Base-by-base conservation (phyloP, 2,888 invertebrate genomes). In the Agriopis leucophaearia region DNA sequence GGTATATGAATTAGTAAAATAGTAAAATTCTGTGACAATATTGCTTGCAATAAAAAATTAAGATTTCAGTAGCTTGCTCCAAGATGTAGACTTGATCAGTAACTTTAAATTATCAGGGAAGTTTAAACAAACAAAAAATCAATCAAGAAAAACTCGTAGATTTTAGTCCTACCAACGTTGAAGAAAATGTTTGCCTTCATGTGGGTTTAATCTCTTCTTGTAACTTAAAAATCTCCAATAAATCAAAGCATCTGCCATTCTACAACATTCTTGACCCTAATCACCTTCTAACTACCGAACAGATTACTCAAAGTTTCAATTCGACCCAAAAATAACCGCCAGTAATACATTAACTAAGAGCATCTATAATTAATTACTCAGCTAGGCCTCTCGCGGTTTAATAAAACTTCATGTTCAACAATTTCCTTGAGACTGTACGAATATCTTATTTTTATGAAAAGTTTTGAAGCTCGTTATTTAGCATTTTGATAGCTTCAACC, bases 281-380 rank as follows among this genome's bases (percentile, higher is more conserved):
- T 59, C 48, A 54, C 63, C 35, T 18, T 54, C 48, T 59, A 60
- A 51, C 52, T 44, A 42, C 58, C 50, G 27, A 54, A 48, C 42
- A 35, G 44, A 57, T 66, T 66, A 66, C 38, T 50, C 57, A n/a
- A 61, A 61, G 47, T 57, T 66, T 56, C 55, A 57, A 52, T 52
- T 18, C 38, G 47, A 36, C 16, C 54, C 18, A 44, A 64, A 55
- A 64, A 42, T 59, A 60, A 45, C 48, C 42, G 7, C 8, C 55
- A 13, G 9, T 27, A 42, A 27, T 18, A 40, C 44, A 44, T 13
- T n/a, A 45, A 16, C 54, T 42, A 55, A 15, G 8, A 42, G 42
- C n/a, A 42, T 27, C 55, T 44, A 8, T 64, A 64, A 68, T 68
- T 68, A 68, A 68, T 68, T 68, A 68, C 59, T 40, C 58, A n/a